Evolutionary conservation across 2,113 vertebrate species (phyloP), one percentile per base, ranked within the genome.

Genomic region (Bos javanicus): DNA sequence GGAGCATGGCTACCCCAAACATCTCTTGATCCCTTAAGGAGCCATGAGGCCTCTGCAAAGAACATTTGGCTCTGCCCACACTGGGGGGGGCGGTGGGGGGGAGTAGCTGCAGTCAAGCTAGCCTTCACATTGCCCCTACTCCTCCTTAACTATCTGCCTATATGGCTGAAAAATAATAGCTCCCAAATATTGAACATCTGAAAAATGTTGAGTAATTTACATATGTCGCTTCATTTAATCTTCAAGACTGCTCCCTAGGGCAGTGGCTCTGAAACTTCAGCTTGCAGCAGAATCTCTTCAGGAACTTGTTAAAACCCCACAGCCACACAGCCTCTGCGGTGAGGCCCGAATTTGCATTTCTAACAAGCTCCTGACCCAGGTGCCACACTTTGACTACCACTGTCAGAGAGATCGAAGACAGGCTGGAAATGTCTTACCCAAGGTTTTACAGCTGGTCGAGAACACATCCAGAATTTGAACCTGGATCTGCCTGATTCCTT

Each of bases 381-480:
- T 16, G 30, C 78, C 59, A 93, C 6, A 12, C 19, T 82, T 62
- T 87, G 56, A 36, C 64, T 71, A 71, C 64, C n/a, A 71, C 64
- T 36, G 64, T 43, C 36, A 7, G 21, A 74, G 67, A 92, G 33
- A 81, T 52, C 91, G 9, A 6, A 90, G 23, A 64, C 14, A 46
- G 25, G 19, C 52, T 43, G 89, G 56, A 74, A 86, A 87, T 54
- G 36, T 57, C 84, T 46, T 83, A 90, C 19, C 60, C 82, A 84
- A 93, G 71, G 50, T 90, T 87, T 59, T 88, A 84, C 33, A 57
- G 52, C 54, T 81, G 36, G 36, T 59, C 26, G 90, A 84, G 52
- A 91, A 91, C 36, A 87, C 71, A 94, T 80, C 8, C 82, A 91
- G 81, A 95, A 95, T 50, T 48, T 39, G 62, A 92, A 96, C 33